phyloP scores from a whole-genome alignment of 2,113 vertebrate genomes.

The Otus sunia region DNA sequence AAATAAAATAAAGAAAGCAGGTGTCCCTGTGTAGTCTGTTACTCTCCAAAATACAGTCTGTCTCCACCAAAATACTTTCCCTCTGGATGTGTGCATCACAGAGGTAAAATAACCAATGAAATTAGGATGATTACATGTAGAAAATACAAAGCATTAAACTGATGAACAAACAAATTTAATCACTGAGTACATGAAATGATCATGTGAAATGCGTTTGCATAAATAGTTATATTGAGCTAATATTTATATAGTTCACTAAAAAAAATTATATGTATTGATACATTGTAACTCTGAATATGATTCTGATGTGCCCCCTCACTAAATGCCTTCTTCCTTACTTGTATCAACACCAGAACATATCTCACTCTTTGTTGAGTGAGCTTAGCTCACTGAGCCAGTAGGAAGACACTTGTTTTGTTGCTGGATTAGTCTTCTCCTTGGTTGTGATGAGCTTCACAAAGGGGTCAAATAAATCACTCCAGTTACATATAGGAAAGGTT shows the following conservation, averaged over 20 bases:
- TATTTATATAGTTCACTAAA: background rate
- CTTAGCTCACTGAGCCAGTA: background rate
- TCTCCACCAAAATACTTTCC: background rate
- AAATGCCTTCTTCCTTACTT: background rate
- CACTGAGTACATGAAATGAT: background rate
- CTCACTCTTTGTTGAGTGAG: background rate
- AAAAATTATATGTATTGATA: background rate
- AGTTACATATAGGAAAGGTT: background rate
- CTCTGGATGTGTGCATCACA: background rate
- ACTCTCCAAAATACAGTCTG: background rate
- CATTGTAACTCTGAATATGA: background rate
- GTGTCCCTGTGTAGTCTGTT: background rate
- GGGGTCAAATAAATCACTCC: background rate
- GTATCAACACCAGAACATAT: background rate
- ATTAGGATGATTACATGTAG: background rate
- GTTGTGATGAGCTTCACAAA: background rate
- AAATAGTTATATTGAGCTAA: background rate
- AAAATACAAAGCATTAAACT: background rate
- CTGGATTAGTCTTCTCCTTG: background rate
- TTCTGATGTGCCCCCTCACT: background rate
- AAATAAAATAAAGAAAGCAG: background rate
- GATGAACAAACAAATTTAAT: conserved; percentile 14
- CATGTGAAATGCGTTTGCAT: background rate
- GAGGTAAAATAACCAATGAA: background rate
- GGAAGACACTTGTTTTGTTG: background rate